Conservation (phyloP, 2,113 vertebrate genomes). For the Triplophysa rosa region DNA sequence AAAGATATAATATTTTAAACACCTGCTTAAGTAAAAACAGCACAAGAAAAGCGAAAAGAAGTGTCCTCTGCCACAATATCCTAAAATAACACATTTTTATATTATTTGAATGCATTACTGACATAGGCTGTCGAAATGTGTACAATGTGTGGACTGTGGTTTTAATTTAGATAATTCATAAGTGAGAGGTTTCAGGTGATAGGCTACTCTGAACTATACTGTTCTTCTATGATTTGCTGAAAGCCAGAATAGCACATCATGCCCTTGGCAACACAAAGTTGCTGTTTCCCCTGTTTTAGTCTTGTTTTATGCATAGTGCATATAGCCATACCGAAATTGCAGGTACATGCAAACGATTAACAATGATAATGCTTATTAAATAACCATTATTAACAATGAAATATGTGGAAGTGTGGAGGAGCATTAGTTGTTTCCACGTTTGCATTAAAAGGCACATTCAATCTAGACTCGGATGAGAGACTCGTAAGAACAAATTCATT, state of each 20-base stretch:
- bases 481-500: not conserved
- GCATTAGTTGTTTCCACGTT: not conserved
- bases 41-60: no score
- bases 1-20: not conserved
- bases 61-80: no score
- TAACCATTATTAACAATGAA: not conserved
- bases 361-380: no score
- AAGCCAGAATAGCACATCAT: constrained; percentile 2
- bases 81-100: no score
- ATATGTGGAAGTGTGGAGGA: not conserved
- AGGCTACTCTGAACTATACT: not conserved
- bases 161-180: not conserved
- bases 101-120: no score
- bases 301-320: not conserved
- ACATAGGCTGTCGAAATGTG: no score
- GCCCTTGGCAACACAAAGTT: constrained; percentile 36
- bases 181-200: constrained; percentile 6
- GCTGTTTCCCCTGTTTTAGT: not conserved
- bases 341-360: not conserved
- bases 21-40: no score
- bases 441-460: not conserved
- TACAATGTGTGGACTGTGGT: not conserved
- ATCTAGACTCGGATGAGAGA: not conserved
- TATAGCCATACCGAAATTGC: not conserved
- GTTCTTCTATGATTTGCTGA: constrained; percentile 23